Percentiles rank a stretch among this genome's conserved stretches.
These are phyloP conservation scores for Oostethus manadensis DNA, from an alignment of 2,113 vertebrate genomes.

Conservation along the genomic window DNA sequence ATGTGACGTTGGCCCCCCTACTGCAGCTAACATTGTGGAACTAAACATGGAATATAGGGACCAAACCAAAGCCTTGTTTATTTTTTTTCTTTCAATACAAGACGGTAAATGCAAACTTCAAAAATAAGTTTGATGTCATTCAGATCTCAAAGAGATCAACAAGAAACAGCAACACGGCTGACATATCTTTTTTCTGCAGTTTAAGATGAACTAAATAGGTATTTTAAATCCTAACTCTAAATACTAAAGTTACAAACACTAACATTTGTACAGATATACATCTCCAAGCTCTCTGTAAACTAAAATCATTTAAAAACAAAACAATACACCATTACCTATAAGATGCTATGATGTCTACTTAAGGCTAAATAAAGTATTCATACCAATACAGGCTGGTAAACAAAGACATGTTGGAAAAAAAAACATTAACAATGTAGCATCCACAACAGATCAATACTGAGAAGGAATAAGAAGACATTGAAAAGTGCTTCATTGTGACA, in stretches of 20 bases:
- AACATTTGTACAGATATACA: slow-evolving; percentile 51
- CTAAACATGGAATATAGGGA: slow-evolving; percentile 33
- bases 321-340: slow-evolving; percentile 35
- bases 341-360: slow-evolving; percentile 59
- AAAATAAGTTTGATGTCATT: slow-evolving; percentile 72
- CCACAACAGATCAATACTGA: slow-evolving; percentile 58
- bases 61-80: slow-evolving; percentile 24
- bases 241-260: slow-evolving; percentile 16
- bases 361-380: slow-evolving; percentile 63
- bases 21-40: slow-evolving; percentile 30
- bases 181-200: slow-evolving; percentile 49
- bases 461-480: slow-evolving; percentile 49
- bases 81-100: slow-evolving; percentile 41
- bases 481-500: slow-evolving; percentile 69
- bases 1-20: slow-evolving; percentile 34
- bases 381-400: slow-evolving; percentile 61
- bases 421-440: slow-evolving; percentile 35
- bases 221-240: slow-evolving; percentile 30
- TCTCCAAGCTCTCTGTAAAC: slow-evolving; percentile 63
- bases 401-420: slow-evolving; percentile 32
- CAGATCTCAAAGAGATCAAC: slow-evolving; percentile 72
- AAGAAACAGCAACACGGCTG: slow-evolving; percentile 60
- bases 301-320: slow-evolving; percentile 37
- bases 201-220: slow-evolving; percentile 39
- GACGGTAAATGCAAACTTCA: slow-evolving; percentile 69